Percentiles rank a stretch among this genome's conserved stretches.
Evolutionary conservation across 1,140 invertebrate genomes (phyloP).

Genomic region (Drosophila serrata): DNA sequence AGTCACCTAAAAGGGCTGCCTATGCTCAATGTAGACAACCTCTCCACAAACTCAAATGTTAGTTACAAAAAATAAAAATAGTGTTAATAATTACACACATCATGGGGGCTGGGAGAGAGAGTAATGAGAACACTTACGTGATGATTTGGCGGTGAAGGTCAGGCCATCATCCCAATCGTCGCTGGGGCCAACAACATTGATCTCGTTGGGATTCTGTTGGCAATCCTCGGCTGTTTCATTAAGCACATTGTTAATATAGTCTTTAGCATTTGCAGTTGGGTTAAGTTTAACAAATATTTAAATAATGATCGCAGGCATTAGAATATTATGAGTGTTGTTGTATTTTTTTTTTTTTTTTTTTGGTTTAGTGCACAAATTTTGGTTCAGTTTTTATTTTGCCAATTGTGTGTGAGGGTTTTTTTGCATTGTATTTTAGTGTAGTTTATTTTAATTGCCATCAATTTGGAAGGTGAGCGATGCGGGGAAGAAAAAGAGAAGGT

Average conservation of each 20-base stretch:
- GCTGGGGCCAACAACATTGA: constrained; percentile 77
- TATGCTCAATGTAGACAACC: constrained; percentile 34
- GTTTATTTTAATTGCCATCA: constrained; percentile 24
- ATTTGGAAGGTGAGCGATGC: constrained; percentile 35
- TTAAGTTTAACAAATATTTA: constrained; percentile 14
- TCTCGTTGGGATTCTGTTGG: constrained; percentile 80
- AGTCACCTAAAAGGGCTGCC: constrained; percentile 26
- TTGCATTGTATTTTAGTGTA: constrained; percentile 1
- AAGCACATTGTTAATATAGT: constrained; percentile 93
- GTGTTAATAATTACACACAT: constrained; percentile 15
- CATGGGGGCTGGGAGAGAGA: constrained; percentile 1
- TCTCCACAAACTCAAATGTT: constrained; percentile 25
- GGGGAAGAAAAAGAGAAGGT: constrained; percentile 60
- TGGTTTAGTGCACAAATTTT: constrained; percentile 38
- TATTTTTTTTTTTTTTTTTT: constrained; percentile 1
- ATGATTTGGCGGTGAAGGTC: constrained; percentile 93
- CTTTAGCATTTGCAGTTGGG: constrained; percentile 82
- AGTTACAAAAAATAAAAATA: constrained; percentile 34
- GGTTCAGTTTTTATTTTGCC: constrained; percentile 18
- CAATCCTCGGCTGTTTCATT: constrained; percentile 89
- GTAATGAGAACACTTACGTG: constrained; percentile 88
- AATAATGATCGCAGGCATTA: constrained; percentile 23
- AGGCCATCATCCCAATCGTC: constrained; percentile 94
- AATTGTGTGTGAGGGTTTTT: constrained; percentile 28
- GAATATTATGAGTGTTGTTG: constrained; percentile 10